These are phyloP conservation scores for Cirrhinus molitorella DNA, from an alignment of 2,797 vertebrate genomes.

Conservation along the genomic window DNA sequence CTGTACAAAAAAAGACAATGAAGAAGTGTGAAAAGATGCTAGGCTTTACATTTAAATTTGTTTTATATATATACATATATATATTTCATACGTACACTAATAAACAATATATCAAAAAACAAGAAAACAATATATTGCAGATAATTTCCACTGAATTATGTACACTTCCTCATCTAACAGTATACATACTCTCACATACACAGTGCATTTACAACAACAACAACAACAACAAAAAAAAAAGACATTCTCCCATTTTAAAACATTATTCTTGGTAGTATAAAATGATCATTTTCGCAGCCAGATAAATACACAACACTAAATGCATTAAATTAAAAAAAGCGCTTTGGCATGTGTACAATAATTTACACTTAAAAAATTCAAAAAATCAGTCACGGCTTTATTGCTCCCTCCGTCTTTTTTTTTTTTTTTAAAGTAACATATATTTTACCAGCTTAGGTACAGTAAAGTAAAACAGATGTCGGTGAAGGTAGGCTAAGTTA, in stretches of 20 bases:
- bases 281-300: conserved; percentile 13
- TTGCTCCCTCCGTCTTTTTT: conserved; percentile 18
- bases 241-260: conserved; percentile 57
- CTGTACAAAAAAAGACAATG: conserved; percentile 80
- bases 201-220: conserved; percentile 72
- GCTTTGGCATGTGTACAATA: conserved; percentile 44
- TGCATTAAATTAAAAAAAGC: conserved; percentile 41
- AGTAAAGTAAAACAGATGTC: conserved; percentile 56
- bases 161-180: conserved; percentile 84
- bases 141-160: conserved; percentile 88
- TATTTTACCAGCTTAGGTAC: conserved; percentile 28
- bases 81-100: conserved; percentile 68
- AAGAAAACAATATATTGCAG: conserved; percentile 75
- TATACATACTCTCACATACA: conserved; percentile 75
- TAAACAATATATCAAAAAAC: conserved; percentile 78
- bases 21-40: conserved; percentile 73
- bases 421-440: conserved; percentile 33
- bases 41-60: conserved; percentile 77
- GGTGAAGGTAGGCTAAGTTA: conserved; percentile 45
- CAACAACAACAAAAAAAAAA: conserved; percentile 69
- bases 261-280: conserved; percentile 18
- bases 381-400: conserved; percentile 29
- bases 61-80: conserved; percentile 44
- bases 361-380: conserved; percentile 21
- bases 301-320: conserved; percentile 29